Evolutionary conservation across 2,797 vertebrate species (phyloP).

Genomic region (Carcharodon carcharias): DNA sequence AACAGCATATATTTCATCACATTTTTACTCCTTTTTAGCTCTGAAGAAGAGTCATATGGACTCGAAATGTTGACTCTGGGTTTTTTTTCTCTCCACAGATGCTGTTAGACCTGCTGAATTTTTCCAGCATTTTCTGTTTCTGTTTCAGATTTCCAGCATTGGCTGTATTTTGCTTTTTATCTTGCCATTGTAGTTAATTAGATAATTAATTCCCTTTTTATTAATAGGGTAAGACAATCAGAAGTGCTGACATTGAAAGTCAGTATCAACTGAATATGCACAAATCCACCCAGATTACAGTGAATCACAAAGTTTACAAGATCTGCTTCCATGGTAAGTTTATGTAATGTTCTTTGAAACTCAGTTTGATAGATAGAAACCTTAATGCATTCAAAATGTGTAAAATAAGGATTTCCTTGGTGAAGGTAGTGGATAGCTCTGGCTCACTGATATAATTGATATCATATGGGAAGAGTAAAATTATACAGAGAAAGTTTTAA

Average conservation of each 20-base stretch:
- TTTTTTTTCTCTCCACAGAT: too few species aligned
- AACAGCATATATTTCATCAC: too few species aligned
- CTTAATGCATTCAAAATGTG: not conserved
- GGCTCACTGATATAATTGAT: not conserved
- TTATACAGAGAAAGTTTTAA: not conserved
- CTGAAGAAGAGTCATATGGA: too few species aligned
- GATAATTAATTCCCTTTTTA: slow-evolving; percentile 42
- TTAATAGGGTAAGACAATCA: slow-evolving; percentile 43
- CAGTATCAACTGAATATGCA: slow-evolving; percentile 46
- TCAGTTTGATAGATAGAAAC: not conserved
- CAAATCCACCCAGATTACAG: slow-evolving; percentile 44
- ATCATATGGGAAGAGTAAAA: not conserved
- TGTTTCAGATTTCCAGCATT: too few species aligned
- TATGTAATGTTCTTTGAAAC: not conserved
- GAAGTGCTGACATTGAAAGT: slow-evolving; percentile 50
- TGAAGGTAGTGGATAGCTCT: not conserved
- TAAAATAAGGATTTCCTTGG: not conserved
- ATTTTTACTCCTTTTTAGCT: not conserved
- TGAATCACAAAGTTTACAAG: slow-evolving; percentile 42
- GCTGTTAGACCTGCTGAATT: too few species aligned
- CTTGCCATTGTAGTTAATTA: not conserved
- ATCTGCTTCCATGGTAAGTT: slow-evolving; percentile 55
- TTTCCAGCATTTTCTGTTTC: too few species aligned
- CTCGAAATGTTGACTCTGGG: too few species aligned
- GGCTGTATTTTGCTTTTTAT: too few species aligned